These are phyloP conservation scores for Calcarius lapponicus DNA, from an alignment of 2,797 vertebrate genomes.

Conservation along the genomic window DNA sequence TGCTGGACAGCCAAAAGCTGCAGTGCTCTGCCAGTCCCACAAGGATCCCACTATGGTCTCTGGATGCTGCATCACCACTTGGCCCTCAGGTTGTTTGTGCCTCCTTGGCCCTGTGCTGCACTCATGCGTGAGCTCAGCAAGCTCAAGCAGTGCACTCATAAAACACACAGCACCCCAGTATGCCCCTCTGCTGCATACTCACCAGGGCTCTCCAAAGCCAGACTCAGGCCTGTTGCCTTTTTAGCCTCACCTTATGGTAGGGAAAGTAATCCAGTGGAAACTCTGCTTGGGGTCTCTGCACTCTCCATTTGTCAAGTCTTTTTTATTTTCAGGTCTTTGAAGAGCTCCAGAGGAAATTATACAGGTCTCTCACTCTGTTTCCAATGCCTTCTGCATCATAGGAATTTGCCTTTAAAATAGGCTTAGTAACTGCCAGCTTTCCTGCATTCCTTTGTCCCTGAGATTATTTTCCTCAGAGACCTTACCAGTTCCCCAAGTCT, in stretches of 20 bases:
- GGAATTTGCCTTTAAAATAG: conserved; percentile 65
- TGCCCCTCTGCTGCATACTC: neutral
- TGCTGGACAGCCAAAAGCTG: neutral
- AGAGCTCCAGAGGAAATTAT: neutral
- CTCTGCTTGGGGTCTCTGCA: conserved; percentile 36
- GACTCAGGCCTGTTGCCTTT: neutral
- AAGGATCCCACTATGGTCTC: neutral
- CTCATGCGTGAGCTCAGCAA: neutral
- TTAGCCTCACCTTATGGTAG: neutral
- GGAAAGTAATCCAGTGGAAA: conserved; percentile 19
- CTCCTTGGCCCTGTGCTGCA: neutral
- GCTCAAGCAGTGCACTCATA: neutral
- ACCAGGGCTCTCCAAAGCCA: neutral
- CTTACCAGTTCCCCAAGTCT: conserved; percentile 54
- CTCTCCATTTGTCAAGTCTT: conserved; percentile 40
- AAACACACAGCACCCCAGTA: neutral
- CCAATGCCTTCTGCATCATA: conserved; percentile 55
- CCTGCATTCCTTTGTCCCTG: conserved; percentile 51
- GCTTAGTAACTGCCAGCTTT: conserved; percentile 41
- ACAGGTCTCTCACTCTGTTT: conserved; percentile 26
- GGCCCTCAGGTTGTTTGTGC: neutral
- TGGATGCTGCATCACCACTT: neutral
- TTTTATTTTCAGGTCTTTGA: conserved; percentile 36
- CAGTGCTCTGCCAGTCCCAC: neutral
- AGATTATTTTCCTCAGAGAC: conserved; percentile 52